Evolutionary conservation across 2,888 invertebrate genomes (phyloP), one percentile per base, ranked within the genome.

Genomic region (Sericinus montela): DNA sequence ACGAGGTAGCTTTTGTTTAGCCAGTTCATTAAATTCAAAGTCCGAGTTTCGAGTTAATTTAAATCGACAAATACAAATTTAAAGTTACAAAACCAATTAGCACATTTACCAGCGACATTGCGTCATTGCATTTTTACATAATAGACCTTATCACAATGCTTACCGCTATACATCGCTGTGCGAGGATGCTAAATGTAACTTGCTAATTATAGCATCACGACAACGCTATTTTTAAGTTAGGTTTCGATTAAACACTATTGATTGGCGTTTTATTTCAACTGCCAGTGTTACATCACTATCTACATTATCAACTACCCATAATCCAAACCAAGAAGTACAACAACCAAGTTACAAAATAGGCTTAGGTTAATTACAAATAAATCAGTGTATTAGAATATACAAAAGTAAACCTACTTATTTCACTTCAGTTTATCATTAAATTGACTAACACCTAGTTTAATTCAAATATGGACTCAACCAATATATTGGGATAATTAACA

Each of bases 371-470:
- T 13, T 46, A 48, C 60, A 57, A 68, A 70, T 65, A 75, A 70
- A 63, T 69, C 65, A 30, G 44, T 62, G 56, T 67, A 63, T 64
- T 65, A 67, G 60, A 71, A 70, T 34, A 44, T 68, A 74, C 62
- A 74, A 72, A 75, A 78, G 71, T 79, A 82, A 70, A 57, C 72
- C 19, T 80, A 57, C 72, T 13, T 80, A 80, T 72, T 75, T 76
- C 73, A 67, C 63, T 67, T 72, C 68, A 5, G 69, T 58, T 63
- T 65, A 67, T 60, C 72, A 32, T 14, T 79, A 80, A 80, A 79
- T 79, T 78, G 80, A 83, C 83, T 85, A 82, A 76, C 65, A 72
- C 74, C 75, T 74, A 69, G 72, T 60, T 63, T 71, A 3, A 51
- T 59, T 59, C 40, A 46, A 64, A 65, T 65, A 67, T 79, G 77